These are phyloP conservation scores for Columba guinea DNA, from an alignment of 2,797 vertebrate genomes.

Conservation along the genomic window DNA sequence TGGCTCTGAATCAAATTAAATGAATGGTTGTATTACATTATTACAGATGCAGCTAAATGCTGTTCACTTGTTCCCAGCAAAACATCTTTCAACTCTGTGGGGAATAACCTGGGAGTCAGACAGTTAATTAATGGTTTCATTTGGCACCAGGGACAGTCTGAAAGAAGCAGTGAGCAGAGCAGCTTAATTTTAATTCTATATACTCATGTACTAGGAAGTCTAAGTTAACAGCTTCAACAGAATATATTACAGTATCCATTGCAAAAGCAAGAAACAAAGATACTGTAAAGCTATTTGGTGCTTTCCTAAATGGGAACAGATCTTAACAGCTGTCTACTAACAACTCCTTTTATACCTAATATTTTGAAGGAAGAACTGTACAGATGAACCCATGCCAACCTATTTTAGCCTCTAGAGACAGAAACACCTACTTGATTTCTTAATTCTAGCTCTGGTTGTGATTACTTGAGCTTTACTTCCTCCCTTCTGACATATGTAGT, in stretches of 20 bases:
- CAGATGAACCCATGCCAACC: not conserved
- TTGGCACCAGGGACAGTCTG: not conserved
- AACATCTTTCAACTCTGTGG: constrained; percentile 24
- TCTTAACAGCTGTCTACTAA: not conserved
- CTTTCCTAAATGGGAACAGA: not conserved
- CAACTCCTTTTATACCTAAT: not conserved
- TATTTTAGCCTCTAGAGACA: not conserved
- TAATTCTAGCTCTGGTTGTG: not conserved
- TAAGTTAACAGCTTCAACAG: not conserved
- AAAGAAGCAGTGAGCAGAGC: not conserved
- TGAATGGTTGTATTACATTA: constrained; percentile 48
- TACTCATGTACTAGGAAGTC: not conserved
- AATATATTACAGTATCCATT: not conserved
- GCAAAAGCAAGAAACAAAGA: not conserved
- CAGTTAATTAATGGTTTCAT: constrained; percentile 56
- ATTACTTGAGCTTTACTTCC: not conserved
- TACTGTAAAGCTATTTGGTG: not conserved
- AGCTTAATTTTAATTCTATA: constrained; percentile 12
- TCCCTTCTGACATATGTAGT: not conserved
- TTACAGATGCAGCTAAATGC: constrained; percentile 48
- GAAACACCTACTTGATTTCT: not conserved
- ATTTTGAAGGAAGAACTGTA: not conserved
- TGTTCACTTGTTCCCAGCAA: constrained; percentile 24
- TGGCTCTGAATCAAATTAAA: constrained; percentile 52
- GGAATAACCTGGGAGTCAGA: constrained; percentile 35